Base-by-base conservation (phyloP, 1,140 invertebrate genomes). In the Formica selysi region DNA sequence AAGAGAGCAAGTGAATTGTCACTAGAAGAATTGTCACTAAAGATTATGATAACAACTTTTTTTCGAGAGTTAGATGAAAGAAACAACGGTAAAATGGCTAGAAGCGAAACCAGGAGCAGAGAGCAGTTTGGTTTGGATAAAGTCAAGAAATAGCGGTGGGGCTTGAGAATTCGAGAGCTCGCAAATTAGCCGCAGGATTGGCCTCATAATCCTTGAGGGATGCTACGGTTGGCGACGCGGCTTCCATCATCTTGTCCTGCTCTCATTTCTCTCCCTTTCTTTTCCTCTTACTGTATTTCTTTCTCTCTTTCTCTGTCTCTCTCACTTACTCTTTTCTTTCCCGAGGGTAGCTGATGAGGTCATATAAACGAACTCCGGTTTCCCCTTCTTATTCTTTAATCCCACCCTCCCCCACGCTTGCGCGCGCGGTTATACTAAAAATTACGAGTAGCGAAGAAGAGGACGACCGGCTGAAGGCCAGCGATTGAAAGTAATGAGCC, bases 101-200 rank as follows among this genome's bases (percentile, higher is more conserved):
- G 61, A 68, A 86, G 67, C 73, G 61, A 74, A 62, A 62, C 59
- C 64, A 79, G 70, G 86, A 65, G 65, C 51, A 78, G 70, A 87
- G 65, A 70, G 41, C 59, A 78, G 48, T 87, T 68, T 74, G 83
- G 48, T 87, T 68, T 74, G 83, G 76, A 86, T 62, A 81, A 85
- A 87, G 85, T 87, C 85, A 48, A 54, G 76, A 87, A 76, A 85
- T 67, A 74, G 62, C 71, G 59, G 65, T 86, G 86, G 85, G 76
- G 81, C 76, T 68, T 65, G 87, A 93, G 89, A 90, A 90, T 93
- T 93, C 86, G 90, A 90, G 91, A 91, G 91, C 90, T 95, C 92
- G 94, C 94, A 95, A 95, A 95, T 95, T 95, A 95, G 95, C 93
- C 92, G 91, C 89, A 88, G 92, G 94, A 95, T 95, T 94, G 94